Percentiles rank a stretch among this genome's conserved stretches.
phyloP scores from a whole-genome alignment of 2,888 invertebrate species.

The Junonia oenone region DNA sequence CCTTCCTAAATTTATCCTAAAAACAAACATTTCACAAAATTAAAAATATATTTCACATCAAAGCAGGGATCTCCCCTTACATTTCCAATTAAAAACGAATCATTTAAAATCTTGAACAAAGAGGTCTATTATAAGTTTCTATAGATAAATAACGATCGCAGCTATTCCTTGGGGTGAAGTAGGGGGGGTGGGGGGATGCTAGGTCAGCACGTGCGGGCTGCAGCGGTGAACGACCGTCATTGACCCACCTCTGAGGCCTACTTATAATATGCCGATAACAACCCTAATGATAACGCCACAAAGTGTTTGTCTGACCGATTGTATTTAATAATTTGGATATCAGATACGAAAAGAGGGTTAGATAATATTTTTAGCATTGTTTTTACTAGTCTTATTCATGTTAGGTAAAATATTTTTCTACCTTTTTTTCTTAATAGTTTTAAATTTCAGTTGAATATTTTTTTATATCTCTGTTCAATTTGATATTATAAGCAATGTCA shows the following conservation, averaged over 20 bases:
- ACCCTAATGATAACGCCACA: slow-evolving; percentile 53
- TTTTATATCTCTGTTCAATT: no score
- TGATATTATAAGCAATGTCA: no score
- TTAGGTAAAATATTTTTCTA: background rate
- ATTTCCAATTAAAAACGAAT: no score
- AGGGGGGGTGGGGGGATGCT: slow-evolving; percentile 39
- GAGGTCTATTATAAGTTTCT: background rate
- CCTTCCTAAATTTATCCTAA: no score
- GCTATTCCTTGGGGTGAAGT: slow-evolving; percentile 19
- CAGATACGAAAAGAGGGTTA: slow-evolving; percentile 4
- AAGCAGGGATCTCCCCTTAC: no score
- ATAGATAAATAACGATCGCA: slow-evolving; percentile 14
- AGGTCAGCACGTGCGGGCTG: slow-evolving; percentile 71
- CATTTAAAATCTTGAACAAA: background rate
- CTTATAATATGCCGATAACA: slow-evolving; percentile 62
- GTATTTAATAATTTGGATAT: slow-evolving; percentile 14
- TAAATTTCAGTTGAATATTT: no score
- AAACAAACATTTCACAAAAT: no score
- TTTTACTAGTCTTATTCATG: background rate
- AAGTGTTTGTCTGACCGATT: slow-evolving; percentile 24
- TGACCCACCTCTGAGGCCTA: slow-evolving; percentile 73
- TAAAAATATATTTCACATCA: no score
- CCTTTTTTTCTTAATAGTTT: no score
- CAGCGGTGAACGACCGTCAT: slow-evolving; percentile 76
- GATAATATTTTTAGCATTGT: background rate